phyloP scores from a whole-genome alignment of 2,113 vertebrate species.

The Uria lomvia region DNA sequence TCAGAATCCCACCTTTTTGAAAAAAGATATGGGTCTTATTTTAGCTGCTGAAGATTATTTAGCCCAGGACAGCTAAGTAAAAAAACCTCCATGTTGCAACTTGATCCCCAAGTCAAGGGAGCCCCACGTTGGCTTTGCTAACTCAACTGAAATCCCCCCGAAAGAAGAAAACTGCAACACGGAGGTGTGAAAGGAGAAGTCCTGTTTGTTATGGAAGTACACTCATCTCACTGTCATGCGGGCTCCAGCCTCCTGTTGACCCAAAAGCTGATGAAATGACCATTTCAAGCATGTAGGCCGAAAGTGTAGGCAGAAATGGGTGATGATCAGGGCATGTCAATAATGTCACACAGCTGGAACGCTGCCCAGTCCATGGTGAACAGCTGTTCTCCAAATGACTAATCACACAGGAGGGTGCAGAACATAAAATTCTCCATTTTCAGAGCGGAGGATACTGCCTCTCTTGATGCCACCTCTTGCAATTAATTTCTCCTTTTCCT shows the following conservation, averaged over 20 bases:
- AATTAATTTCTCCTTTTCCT: not conserved
- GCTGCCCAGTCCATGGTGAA: not conserved
- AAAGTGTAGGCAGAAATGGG: constrained; percentile 11
- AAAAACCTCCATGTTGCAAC: not conserved
- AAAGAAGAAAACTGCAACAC: not conserved
- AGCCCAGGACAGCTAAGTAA: not conserved
- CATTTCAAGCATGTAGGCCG: not conserved
- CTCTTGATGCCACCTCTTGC: not conserved
- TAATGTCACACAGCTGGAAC: constrained; percentile 27
- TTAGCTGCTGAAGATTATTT: constrained; percentile 2
- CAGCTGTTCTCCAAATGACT: constrained; percentile 44
- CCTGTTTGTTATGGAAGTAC: not conserved
- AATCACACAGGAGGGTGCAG: not conserved
- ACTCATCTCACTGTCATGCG: not conserved
- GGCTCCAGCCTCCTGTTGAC: not conserved
- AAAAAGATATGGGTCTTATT: not conserved
- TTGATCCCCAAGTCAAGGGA: not conserved
- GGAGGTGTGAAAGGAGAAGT: rapidly evolving
- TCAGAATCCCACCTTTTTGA: not conserved
- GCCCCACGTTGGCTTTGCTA: not conserved
- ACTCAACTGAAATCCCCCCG: not conserved
- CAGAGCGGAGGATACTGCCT: not conserved
- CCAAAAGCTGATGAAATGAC: not conserved
- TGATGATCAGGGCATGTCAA: constrained; percentile 21
- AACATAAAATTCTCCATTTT: not conserved